Evolutionary conservation across 2,888 invertebrate genomes (phyloP).

Genomic region (Drosophila differens): DNA sequence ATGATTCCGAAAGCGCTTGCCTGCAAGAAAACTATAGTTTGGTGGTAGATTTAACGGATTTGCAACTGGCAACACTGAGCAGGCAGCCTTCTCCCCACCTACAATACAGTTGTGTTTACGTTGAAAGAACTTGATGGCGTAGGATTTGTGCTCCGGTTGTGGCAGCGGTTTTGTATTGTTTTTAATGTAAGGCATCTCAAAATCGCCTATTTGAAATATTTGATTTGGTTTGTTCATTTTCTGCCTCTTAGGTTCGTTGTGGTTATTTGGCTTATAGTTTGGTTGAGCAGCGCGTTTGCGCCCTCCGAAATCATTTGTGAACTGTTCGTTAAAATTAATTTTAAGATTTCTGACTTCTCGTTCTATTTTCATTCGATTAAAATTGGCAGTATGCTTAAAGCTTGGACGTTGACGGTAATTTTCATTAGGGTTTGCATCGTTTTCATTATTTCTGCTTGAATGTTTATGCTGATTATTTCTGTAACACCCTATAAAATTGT

Average conservation of each 20-base stretch:
- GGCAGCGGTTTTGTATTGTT: background rate
- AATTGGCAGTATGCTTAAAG: background rate
- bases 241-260: background rate
- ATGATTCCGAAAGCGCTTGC: slow-evolving; percentile 1
- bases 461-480: background rate
- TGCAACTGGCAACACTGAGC: background rate
- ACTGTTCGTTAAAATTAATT: background rate
- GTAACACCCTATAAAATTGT: background rate
- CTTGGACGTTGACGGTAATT: background rate
- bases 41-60: background rate
- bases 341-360: background rate
- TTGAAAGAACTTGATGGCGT: slow-evolving; percentile 35
- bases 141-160: slow-evolving; percentile 36
- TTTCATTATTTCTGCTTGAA: too few species aligned
- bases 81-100: background rate
- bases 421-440: background rate
- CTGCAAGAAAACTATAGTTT: background rate
- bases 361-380: background rate
- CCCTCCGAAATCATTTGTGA: background rate
- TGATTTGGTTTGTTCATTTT: background rate
- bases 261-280: too few species aligned
- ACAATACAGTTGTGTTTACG: slow-evolving; percentile 13
- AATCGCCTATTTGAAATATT: slow-evolving; percentile 35
- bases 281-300: background rate
- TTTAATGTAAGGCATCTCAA: slow-evolving; percentile 23